Evolutionary conservation across 2,888 invertebrate species (phyloP), one percentile per base, ranked within the genome.

Genomic region (Apoderus coryli): DNA sequence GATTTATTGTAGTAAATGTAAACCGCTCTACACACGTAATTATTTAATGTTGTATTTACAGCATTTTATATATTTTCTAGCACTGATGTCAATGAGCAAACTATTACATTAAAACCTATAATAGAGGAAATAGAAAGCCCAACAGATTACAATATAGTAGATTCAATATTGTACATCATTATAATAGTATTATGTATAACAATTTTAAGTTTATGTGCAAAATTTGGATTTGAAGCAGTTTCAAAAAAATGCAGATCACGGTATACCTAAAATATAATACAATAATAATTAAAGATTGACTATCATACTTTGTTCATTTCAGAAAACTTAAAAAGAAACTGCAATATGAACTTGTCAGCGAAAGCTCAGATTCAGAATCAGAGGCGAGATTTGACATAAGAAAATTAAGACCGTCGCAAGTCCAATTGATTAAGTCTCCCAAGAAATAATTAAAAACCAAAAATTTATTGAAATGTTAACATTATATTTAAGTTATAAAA

Each of bases 321-420:
- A 44, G 42, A 12, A 27, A 19, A 34, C 15, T 24, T 3, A 36
- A 31, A 27, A 39, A 29, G 33, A 27, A 15, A 10, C 32, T 15
- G 28, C 33, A 33, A 9, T 48, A 50, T 26, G 39, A 42, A 16
- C 34, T 41, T 23, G 32, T 43, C 32, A 34, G 30, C 10, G 42
- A 42, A 22, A 34, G 32, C 16, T 45, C 47, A 2, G 44, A 33
- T 24, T 44, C 47, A 4, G 52, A 49, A 38, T 46, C 47, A 5
- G 52, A 53, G 38, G 51, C 50, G 23, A 45, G 39, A 36, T 50
- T 51, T 33, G 52, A 53, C 37, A 37, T 50, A 13, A 42, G 49
- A 23, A 32, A 19, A 7, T n/a, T 7, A 6, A 6, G n/a, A 6
- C 19, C 19, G n/a, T 7, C 6, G n/a, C 7, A 19, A 19, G n/a